These are phyloP conservation scores for Elaphurus davidianus DNA, from an alignment of 2,113 vertebrate species.

Conservation along the genomic window DNA sequence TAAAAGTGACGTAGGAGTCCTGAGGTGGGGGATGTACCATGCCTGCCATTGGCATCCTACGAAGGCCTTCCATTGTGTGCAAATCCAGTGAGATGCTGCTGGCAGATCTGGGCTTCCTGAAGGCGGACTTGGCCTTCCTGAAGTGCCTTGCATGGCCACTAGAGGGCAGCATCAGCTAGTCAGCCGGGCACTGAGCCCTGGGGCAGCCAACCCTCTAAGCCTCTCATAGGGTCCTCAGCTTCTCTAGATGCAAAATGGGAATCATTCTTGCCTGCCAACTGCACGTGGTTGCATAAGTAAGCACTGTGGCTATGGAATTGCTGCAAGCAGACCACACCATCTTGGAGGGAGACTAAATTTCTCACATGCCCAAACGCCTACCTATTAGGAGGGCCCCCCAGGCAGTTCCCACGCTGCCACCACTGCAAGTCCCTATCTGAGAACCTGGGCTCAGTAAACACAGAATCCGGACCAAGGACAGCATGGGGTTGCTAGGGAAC, in stretches of 20 bases:
- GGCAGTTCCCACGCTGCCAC: neutral
- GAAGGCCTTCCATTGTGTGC: neutral
- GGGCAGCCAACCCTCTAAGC: neutral
- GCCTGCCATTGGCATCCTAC: neutral
- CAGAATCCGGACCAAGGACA: neutral
- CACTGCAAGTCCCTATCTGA: neutral
- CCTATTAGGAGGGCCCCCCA: neutral
- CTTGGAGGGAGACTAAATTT: neutral
- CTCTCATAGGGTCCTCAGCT: neutral
- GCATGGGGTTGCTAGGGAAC: neutral
- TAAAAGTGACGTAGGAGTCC: neutral
- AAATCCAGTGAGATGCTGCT: rapidly evolving
- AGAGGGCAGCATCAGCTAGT: constrained; percentile 29
- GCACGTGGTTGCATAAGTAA: neutral
- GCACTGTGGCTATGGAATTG: neutral
- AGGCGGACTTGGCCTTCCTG: neutral
- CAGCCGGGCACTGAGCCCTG: rapidly evolving
- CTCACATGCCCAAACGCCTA: neutral
- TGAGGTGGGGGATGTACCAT: neutral
- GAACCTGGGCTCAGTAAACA: neutral
- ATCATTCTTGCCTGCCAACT: neutral
- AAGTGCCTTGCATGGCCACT: neutral
- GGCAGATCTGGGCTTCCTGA: neutral
- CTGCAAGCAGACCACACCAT: neutral
- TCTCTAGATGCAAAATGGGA: neutral